Percentiles rank a stretch among this genome's conserved stretches.
Conservation (phyloP, 2,113 vertebrate species). For the Cheilinus undulatus region DNA sequence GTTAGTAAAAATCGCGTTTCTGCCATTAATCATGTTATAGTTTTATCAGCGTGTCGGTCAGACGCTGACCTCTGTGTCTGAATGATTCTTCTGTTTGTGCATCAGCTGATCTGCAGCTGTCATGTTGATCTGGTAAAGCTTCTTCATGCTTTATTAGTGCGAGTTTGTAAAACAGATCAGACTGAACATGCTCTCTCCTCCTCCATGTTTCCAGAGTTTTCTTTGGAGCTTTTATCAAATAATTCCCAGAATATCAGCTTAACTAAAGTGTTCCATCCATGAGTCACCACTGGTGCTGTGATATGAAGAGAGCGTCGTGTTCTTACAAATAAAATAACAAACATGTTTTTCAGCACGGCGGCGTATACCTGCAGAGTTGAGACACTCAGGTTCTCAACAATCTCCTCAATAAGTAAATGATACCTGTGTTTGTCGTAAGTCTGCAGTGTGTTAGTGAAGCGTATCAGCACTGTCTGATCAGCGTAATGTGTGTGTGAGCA, state of each 20-base stretch:
- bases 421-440: not conserved
- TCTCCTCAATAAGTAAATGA: not conserved
- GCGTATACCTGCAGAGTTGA: not conserved
- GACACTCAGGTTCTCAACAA: too few relatives aligned
- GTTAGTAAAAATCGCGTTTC: too few relatives aligned
- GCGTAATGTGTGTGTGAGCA: too few relatives aligned
- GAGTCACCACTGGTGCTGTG: not conserved
- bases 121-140: not conserved
- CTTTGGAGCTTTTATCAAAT: too few relatives aligned
- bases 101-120: not conserved
- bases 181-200: too few relatives aligned
- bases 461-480: not conserved
- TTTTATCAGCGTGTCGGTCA: not conserved
- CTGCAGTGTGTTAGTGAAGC: too few relatives aligned
- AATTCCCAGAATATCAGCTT: too few relatives aligned
- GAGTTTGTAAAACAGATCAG: not conserved
- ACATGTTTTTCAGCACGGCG: too few relatives aligned
- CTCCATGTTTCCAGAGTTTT: too few relatives aligned
- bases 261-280: not conserved
- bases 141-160: not conserved
- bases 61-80: not conserved
- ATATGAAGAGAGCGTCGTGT: not conserved
- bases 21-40: not conserved
- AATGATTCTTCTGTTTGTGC: not conserved
- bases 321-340: not conserved